Evolutionary conservation across 2,888 invertebrate genomes (phyloP), one percentile per base, ranked within the genome.

Genomic region (Yponomeuta evonymella): DNA sequence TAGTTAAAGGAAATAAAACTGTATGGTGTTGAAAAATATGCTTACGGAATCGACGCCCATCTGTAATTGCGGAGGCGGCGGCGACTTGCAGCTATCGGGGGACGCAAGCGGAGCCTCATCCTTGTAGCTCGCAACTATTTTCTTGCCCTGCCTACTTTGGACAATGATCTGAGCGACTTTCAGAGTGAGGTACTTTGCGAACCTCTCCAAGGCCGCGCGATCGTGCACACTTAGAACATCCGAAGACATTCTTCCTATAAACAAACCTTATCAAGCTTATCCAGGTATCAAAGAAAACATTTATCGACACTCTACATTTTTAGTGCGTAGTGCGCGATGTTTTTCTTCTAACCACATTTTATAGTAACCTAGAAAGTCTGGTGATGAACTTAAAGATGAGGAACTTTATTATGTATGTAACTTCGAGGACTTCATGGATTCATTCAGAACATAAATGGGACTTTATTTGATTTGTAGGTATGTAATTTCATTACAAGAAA

Each of bases 151-250:
- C 77, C 98, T 94, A 71, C 98, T 97, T 88, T 98, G 98, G 30
- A 98, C 97, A 71, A 98, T 97, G 70, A 98, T 96, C 89, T 98
- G 98, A 51, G 96, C 96, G 71, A 97, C 95, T 91, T 98, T 98
- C 72, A 97, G 90, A 15, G 96, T 96, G 76, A 98, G 93, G 86
- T 97, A 96, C 89, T 97, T 98, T 1, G 96, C 96, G 85, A 97
- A 98, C 87, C 97, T 97, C 80, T 97, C 97, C 84, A 98, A 91
- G 81, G 97, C 97, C 79, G 95, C 95, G 81, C 94, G 95, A 76
- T 96, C 95, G 79, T 95, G 85, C 64, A 82, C 75, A 69, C 89
- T 88, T 65, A 78, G 73, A 76, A 48, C 67, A 11, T 33, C 36
- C n/a, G 70, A 36, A 36, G 70, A 30, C 70, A 70, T 70, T 10